Evolutionary conservation across 1,140 invertebrate species (phyloP), one percentile per base, ranked within the genome.

Genomic region (Zaprionus nigranus): DNA sequence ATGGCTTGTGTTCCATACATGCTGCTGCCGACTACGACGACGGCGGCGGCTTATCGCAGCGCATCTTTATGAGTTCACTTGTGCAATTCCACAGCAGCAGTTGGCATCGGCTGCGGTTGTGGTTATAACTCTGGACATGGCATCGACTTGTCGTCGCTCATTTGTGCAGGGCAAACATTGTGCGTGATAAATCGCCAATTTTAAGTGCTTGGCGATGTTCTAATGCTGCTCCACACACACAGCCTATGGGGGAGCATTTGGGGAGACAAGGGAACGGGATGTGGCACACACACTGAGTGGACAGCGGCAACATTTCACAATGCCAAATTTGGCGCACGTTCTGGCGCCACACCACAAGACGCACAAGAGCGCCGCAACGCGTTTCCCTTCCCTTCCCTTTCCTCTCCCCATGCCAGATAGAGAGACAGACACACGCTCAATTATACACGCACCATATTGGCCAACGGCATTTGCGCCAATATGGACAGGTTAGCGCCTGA

Each of bases 401-500:
- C n/a, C 40, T 43, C 38, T 15, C 13, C 12, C 46, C 20, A 3
- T 13, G 54, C 36, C 49, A 62, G 36, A 38, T 49, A 15, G 34
- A 60, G 40, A 26, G 22, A 38, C 72, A 49, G 13, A 68, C 67
- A 74, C 30, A 38, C 56, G 74, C 69, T 76, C 68, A 72, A 76
- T 76, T 76, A 76, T 76, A 66, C 28, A 66, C 75, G 63, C 46
- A 73, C 75, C 69, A 73, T 77, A 69, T 82, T 79, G 69, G 74
- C 69, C 69, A 65, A 56, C 58, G 75, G 78, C 78, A 81, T 82
- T 70, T 81, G 81, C 64, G 71, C 78, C 84, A 49, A 84, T 88
- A 88, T 90, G 84, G 85, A 90, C 81, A 88, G 85, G 85, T 84
- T 84, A 81, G 81, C 78, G 84, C 85, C 84, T 80, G 85, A 88